Conservation (phyloP, 2,113 vertebrate genomes). For the Pedetes capensis region DNA sequence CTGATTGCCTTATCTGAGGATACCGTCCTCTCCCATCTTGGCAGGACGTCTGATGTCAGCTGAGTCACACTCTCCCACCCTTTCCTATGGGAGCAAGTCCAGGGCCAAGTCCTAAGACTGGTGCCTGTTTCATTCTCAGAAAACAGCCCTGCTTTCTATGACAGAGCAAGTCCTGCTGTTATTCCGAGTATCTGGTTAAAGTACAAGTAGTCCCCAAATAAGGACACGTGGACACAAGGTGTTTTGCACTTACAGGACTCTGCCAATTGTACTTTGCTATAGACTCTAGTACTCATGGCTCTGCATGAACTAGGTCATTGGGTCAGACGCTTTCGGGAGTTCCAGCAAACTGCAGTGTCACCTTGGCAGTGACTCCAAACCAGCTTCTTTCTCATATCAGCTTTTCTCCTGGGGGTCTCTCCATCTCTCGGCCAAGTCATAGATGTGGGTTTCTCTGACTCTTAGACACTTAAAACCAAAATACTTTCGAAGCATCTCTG, state of each 20-base stretch:
- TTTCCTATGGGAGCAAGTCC: background rate
- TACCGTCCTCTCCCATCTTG: background rate
- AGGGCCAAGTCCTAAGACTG: background rate
- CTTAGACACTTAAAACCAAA: background rate
- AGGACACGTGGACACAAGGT: background rate
- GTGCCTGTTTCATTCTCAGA: background rate
- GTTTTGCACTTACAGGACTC: background rate
- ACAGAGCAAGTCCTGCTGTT: background rate
- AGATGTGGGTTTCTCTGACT: background rate
- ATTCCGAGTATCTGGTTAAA: constrained; percentile 15
- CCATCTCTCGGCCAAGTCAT: background rate
- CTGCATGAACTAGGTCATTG: constrained; percentile 26
- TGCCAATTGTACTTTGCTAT: background rate
- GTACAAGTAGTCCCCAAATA: background rate
- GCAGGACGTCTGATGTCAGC: background rate
- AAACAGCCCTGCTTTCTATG: background rate
- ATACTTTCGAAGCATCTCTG: background rate
- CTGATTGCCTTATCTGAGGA: background rate
- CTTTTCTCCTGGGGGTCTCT: background rate
- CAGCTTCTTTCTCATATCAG: background rate
- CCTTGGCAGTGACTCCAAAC: background rate
- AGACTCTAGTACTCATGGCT: background rate
- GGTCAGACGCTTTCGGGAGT: background rate
- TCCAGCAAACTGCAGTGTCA: background rate
- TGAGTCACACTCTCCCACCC: background rate